Evolutionary conservation across 2,113 vertebrate genomes (phyloP).

Genomic region (Tragelaphus scriptus): DNA sequence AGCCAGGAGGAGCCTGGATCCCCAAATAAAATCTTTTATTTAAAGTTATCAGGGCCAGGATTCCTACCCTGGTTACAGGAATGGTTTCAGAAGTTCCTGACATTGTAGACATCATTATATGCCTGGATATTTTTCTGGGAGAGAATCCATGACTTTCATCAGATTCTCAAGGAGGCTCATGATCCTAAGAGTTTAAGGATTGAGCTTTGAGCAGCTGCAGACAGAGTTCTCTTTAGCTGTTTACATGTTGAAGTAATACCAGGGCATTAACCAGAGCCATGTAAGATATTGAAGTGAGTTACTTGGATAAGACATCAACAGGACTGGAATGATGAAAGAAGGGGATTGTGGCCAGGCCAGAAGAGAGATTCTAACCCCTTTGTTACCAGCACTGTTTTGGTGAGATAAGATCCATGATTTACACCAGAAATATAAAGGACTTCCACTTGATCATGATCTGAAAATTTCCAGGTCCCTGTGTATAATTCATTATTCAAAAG

Average conservation of each 20-base stretch:
- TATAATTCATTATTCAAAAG: constrained; percentile 14
- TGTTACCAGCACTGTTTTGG: neutral
- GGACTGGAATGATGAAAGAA: neutral
- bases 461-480: neutral
- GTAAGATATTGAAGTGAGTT: neutral
- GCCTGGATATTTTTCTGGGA: neutral
- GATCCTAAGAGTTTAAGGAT: neutral
- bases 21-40: neutral
- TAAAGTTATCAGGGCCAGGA: neutral
- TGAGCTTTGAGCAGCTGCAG: neutral
- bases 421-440: neutral
- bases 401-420: neutral
- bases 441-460: neutral
- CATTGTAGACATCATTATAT: neutral
- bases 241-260: neutral
- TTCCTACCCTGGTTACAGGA: neutral
- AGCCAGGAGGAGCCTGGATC: neutral
- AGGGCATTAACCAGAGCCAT: neutral
- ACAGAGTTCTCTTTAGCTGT: neutral
- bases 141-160: neutral
- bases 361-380: neutral
- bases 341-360: neutral
- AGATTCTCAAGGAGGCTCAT: neutral
- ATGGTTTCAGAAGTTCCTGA: neutral
- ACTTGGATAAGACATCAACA: neutral